Percentiles rank a stretch among this genome's conserved stretches.
Evolutionary conservation across 2,888 invertebrate genomes (phyloP).

Genomic region (Xestia sexstrigata): DNA sequence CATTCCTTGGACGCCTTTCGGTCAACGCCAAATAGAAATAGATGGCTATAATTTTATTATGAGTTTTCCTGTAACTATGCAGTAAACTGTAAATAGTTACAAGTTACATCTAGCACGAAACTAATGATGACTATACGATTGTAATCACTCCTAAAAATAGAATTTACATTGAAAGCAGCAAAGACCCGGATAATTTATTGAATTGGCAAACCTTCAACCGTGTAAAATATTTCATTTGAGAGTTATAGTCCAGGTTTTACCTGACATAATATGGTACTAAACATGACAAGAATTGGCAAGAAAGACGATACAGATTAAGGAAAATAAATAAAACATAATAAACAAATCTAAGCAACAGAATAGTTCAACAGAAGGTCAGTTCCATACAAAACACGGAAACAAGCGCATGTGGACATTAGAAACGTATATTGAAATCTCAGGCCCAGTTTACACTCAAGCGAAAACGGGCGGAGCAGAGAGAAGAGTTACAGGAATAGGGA

Average conservation of each 20-base stretch:
- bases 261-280: constrained; percentile 19
- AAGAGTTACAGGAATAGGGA: too few species aligned
- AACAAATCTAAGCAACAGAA: background rate
- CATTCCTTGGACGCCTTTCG: too few species aligned
- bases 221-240: constrained; percentile 7
- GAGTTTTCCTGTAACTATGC: background rate
- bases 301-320: background rate
- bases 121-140: background rate
- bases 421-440: too few species aligned
- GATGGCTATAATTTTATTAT: background rate
- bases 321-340: constrained; percentile 30
- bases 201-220: constrained; percentile 49
- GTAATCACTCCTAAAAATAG: constrained; percentile 10
- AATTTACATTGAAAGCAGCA: constrained; percentile 13
- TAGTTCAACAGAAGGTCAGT: background rate
- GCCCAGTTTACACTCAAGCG: too few species aligned
- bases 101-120: background rate
- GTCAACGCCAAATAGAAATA: background rate
- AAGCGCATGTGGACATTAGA: too few species aligned
- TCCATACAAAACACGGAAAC: background rate
- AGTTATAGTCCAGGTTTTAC: constrained; percentile 14
- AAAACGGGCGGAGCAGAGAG: too few species aligned
- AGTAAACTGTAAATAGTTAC: background rate
- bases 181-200: constrained; percentile 11
- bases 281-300: constrained; percentile 41